phyloP scores from a whole-genome alignment of 2,797 vertebrate genomes.

The Pterois miles region DNA sequence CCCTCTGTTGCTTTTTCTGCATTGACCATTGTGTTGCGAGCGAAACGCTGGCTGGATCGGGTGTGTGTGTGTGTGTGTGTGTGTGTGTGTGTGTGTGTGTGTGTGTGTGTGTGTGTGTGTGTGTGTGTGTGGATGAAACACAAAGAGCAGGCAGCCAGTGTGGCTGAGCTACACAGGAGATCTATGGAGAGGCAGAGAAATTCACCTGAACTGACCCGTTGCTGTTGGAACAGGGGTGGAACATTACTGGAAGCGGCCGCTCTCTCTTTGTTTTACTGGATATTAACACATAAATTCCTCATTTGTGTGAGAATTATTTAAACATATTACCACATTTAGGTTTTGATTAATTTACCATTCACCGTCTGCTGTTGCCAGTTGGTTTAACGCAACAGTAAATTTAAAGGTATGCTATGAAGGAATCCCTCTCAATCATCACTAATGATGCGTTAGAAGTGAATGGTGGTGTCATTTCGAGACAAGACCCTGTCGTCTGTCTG shows the following conservation, averaged over 20 bases:
- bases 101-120: constrained; percentile 9
- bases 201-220: constrained; percentile 63
- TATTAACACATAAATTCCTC: background rate
- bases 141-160: constrained; percentile 47
- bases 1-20: constrained; percentile 63
- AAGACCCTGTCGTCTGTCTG: no score
- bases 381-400: background rate
- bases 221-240: background rate
- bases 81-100: constrained; percentile 20
- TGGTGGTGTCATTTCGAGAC: no score
- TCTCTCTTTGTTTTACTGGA: background rate
- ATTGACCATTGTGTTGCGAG: constrained; percentile 70
- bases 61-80: constrained; percentile 12
- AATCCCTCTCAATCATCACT: no score
- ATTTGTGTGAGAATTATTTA: background rate
- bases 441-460: no score
- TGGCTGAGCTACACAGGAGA: constrained; percentile 29
- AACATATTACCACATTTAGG: background rate
- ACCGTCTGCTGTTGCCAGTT: background rate
- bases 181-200: constrained; percentile 36
- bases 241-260: background rate
- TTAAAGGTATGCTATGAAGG: no score
- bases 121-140: constrained; percentile 44
- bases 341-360: background rate
- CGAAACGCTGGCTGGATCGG: constrained; percentile 33